Evolutionary conservation across 2,113 vertebrate species (phyloP).

Genomic region (Himantopus leucocephalus): DNA sequence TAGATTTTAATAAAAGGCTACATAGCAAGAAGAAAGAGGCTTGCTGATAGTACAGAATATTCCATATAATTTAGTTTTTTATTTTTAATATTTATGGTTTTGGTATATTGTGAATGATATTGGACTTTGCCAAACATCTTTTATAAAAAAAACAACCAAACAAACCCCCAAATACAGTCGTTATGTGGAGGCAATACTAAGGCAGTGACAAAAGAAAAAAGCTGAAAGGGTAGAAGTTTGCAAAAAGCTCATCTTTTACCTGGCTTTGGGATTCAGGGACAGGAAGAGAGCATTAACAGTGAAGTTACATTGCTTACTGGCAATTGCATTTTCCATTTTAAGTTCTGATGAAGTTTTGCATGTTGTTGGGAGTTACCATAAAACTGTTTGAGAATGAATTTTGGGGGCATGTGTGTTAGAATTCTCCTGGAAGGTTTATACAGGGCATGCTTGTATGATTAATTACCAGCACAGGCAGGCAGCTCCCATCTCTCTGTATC

Average conservation of each 20-base stretch:
- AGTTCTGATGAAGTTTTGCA: neutral
- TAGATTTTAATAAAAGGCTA: slow-evolving; percentile 81
- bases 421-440: neutral
- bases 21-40: slow-evolving; percentile 65
- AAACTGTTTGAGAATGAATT: neutral
- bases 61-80: slow-evolving; percentile 70
- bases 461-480: neutral
- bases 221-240: neutral
- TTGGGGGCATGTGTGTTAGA: rapidly evolving
- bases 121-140: slow-evolving; percentile 53
- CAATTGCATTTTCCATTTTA: neutral
- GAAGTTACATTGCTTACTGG: neutral
- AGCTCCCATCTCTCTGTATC: neutral
- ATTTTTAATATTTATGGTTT: slow-evolving; percentile 68
- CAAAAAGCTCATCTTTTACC: neutral
- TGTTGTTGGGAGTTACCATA: neutral
- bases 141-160: neutral
- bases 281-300: neutral
- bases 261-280: neutral
- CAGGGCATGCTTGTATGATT: neutral
- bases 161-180: neutral
- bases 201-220: neutral
- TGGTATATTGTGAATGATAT: slow-evolving; percentile 57
- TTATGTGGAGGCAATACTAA: neutral
- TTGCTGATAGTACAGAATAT: slow-evolving; percentile 64